Evolutionary conservation across 2,888 invertebrate species (phyloP).

Genomic region (Tetanocera ferruginea): DNA sequence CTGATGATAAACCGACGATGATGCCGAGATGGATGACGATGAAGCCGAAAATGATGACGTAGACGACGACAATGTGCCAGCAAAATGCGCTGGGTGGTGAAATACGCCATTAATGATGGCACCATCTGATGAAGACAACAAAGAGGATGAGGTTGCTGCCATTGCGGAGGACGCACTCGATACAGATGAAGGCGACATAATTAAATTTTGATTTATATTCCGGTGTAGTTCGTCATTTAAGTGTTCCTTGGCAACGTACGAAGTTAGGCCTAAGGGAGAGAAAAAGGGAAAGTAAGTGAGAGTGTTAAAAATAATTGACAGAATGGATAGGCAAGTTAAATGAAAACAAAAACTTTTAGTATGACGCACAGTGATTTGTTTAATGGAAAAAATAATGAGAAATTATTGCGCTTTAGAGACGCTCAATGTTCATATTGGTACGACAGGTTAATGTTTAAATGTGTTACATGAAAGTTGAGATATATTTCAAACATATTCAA

Average conservation of each 20-base stretch:
- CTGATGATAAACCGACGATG: conserved; percentile 42
- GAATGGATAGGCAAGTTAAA: too few relatives aligned
- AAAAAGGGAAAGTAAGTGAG: background rate
- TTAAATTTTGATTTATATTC: conserved; percentile 68
- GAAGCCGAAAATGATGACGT: conserved; percentile 29
- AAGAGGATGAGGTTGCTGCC: background rate
- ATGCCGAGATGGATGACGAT: conserved; percentile 43
- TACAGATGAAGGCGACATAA: conserved; percentile 58
- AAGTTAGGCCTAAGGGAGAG: conserved; percentile 52
- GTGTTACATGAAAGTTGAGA: too few relatives aligned
- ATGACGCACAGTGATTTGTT: too few relatives aligned
- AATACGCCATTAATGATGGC: conserved; percentile 3
- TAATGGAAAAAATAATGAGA: too few relatives aligned
- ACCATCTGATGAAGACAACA: conserved; percentile 15
- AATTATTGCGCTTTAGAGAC: too few relatives aligned
- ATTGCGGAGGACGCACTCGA: conserved; percentile 21
- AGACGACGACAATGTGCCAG: background rate
- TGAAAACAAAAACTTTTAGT: too few relatives aligned
- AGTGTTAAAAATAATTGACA: background rate
- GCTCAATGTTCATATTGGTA: too few relatives aligned
- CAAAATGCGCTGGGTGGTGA: conserved; percentile 7
- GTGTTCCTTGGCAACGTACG: conserved; percentile 54
- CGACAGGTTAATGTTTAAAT: too few relatives aligned
- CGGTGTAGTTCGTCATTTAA: conserved; percentile 58
- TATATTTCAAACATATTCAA: too few relatives aligned